These are phyloP conservation scores for Peromyscus leucopus DNA, from an alignment of 2,113 vertebrate species.

Conservation along the genomic window DNA sequence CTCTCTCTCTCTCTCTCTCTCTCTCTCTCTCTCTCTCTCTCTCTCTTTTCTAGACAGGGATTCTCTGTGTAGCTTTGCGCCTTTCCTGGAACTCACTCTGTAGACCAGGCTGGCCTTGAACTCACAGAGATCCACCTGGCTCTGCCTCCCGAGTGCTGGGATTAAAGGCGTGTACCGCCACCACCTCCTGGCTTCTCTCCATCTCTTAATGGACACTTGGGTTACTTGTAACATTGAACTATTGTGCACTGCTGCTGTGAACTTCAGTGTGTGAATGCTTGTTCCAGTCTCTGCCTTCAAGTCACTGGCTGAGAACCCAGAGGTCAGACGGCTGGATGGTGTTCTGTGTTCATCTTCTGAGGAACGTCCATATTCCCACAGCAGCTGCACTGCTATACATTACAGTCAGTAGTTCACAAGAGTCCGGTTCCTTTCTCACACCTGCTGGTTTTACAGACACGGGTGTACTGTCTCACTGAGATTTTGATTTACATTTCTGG, in stretches of 20 bases:
- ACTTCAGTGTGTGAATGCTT: too few relatives aligned
- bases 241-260: background rate
- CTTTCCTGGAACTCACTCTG: background rate
- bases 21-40: too few relatives aligned
- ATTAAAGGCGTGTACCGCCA: background rate
- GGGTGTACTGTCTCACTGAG: background rate
- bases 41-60: background rate
- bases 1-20: too few relatives aligned
- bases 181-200: background rate
- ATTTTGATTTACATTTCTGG: background rate
- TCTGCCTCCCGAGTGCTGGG: background rate
- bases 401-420: background rate
- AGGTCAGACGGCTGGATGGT: background rate
- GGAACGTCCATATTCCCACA: background rate
- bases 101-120: background rate
- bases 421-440: background rate
- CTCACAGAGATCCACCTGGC: background rate
- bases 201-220: accelerated
- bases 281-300: background rate
- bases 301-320: background rate
- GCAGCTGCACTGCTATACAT: background rate
- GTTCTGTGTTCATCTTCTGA: background rate
- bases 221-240: background rate
- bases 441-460: background rate
- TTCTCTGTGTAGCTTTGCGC: too few relatives aligned